Evolutionary conservation across 2,797 vertebrate species (phyloP).

Genomic region (Hoplostethus mediterraneus): DNA sequence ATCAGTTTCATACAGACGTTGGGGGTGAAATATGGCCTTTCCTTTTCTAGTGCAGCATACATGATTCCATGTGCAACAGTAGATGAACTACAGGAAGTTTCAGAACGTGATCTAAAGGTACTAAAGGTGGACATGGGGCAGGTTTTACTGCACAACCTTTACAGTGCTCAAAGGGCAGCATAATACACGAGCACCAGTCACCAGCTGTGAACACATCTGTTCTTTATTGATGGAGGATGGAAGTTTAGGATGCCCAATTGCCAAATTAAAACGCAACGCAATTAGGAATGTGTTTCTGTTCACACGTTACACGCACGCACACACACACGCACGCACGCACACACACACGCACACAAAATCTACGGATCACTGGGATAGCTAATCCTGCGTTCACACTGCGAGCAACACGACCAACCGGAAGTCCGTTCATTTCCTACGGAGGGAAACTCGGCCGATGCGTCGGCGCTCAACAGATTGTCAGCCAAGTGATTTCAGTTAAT

Average conservation of each 20-base stretch:
- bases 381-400: constrained; percentile 19
- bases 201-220: constrained; percentile 69
- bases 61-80: constrained; percentile 31
- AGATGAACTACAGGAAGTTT: constrained; percentile 51
- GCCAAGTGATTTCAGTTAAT: not conserved
- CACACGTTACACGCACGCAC: not conserved
- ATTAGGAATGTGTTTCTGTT: constrained; percentile 32
- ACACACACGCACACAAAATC: not conserved
- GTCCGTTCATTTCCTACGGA: constrained; percentile 6
- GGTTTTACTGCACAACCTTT: constrained; percentile 48
- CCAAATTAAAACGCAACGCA: constrained; percentile 40
- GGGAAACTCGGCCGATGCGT: not conserved
- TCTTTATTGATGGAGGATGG: constrained; percentile 28
- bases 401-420: constrained; percentile 22
- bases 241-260: constrained; percentile 40
- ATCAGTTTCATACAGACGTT: constrained; percentile 61
- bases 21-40: constrained; percentile 54
- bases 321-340: not conserved
- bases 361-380: constrained; percentile 1
- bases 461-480: too few relatives aligned
- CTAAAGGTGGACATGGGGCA: constrained; percentile 48
- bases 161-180: constrained; percentile 44
- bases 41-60: constrained; percentile 53
- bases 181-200: constrained; percentile 32
- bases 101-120: constrained; percentile 49